These are phyloP conservation scores for Lysandra bellargus DNA, from an alignment of 2,888 invertebrate species.

Conservation along the genomic window DNA sequence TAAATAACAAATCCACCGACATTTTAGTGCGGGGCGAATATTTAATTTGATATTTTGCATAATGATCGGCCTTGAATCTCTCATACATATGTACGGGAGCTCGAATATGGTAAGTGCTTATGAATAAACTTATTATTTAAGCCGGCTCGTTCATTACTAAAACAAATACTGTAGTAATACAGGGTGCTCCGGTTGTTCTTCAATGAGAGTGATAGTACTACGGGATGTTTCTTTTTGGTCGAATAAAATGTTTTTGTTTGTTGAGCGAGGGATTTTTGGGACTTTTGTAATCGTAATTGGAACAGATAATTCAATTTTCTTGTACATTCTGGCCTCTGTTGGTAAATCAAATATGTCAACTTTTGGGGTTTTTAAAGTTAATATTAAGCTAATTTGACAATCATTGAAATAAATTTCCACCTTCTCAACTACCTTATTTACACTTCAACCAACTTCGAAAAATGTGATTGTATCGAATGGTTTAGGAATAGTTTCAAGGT, in stretches of 20 bases:
- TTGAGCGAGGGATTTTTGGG: too few relatives aligned
- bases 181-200: conserved; percentile 61
- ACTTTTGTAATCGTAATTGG: too few relatives aligned
- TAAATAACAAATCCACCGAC: conserved; percentile 78
- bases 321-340: too few relatives aligned
- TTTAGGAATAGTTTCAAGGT: conserved; percentile 58
- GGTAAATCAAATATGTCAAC: background rate
- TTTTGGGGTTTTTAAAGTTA: background rate
- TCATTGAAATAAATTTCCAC: background rate
- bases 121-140: conserved; percentile 81
- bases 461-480: conserved; percentile 7
- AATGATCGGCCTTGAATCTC: conserved; percentile 77
- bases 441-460: background rate
- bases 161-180: conserved; percentile 80
- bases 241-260: too few relatives aligned
- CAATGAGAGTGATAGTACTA: conserved; percentile 9
- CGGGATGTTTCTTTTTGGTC: background rate
- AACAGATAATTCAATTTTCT: too few relatives aligned
- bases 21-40: conserved; percentile 76
- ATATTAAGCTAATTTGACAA: too few relatives aligned
- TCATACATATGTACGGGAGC: conserved; percentile 79
- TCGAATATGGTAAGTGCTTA: conserved; percentile 79
- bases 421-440: background rate
- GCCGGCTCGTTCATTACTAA: conserved; percentile 80
- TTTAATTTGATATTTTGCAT: conserved; percentile 79